Evolutionary conservation across 1,140 invertebrate genomes (phyloP).

Genomic region (Battus philenor): DNA sequence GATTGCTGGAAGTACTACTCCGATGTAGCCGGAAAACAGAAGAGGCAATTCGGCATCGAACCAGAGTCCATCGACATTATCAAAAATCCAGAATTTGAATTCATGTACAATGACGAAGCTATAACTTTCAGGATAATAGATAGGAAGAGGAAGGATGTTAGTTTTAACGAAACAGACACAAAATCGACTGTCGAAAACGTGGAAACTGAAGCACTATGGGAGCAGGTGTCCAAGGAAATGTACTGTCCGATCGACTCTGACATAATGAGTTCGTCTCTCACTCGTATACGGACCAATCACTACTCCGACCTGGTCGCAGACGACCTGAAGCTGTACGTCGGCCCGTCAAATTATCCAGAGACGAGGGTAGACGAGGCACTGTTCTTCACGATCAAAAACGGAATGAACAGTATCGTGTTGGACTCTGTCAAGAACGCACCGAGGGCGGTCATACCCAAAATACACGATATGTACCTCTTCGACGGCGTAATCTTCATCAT

Average conservation of each 20-base stretch:
- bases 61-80: conserved; percentile 54
- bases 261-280: conserved; percentile 39
- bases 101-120: conserved; percentile 39
- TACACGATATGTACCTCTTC: conserved; percentile 59
- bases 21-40: conserved; percentile 57
- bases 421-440: conserved; percentile 24
- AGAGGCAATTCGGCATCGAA: conserved; percentile 59
- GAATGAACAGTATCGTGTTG: conserved; percentile 41
- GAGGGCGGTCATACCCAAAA: conserved; percentile 34
- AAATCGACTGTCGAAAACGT: conserved; percentile 22
- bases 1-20: conserved; percentile 64
- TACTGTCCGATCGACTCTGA: conserved; percentile 43
- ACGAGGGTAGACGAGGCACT: conserved; percentile 41
- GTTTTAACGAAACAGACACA: conserved; percentile 33
- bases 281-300: conserved; percentile 45
- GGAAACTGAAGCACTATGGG: conserved; percentile 31
- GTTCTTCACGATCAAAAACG: conserved; percentile 44
- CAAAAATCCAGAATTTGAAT: conserved; percentile 46
- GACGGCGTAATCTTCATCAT: conserved; percentile 67
- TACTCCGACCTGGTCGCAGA: conserved; percentile 54
- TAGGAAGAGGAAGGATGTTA: conserved; percentile 47
- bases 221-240: conserved; percentile 40
- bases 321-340: conserved; percentile 59
- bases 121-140: conserved; percentile 55
- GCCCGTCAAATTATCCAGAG: conserved; percentile 56